Evolutionary conservation across 2,113 vertebrate genomes (phyloP), one percentile per base, ranked within the genome.

Genomic region (Eubucco bourcierii): DNA sequence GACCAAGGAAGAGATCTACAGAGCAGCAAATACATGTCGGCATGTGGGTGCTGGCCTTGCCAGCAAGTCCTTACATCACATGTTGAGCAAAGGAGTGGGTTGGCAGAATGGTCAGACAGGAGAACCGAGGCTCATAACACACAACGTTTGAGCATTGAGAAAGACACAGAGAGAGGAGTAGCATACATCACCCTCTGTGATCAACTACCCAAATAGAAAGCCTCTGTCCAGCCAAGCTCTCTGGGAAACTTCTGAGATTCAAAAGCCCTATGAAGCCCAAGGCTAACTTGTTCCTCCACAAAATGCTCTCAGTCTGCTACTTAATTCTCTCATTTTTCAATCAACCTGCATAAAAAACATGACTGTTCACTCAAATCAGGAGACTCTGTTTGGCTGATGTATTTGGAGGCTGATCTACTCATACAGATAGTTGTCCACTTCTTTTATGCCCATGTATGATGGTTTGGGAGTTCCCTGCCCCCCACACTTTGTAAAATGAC

Each of bases 31-130:
- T 50, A 19, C 29, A 50, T 67, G 59, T 52, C 20, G 6, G 12
- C 13, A 37, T 0, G 0, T 33, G 4, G 10, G 7, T 1, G 1
- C 33, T 63, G 64, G 15, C 9, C 9, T 66, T 58, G 17, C 24
- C 14, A 52, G 7, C 41, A 25, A 24, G 5, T 23, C 24, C 87
- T 15, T 29, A 21, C 9, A 27, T 5, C 1, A 2, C 23, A 64
- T 46, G 19, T 6, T 39, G 27, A 24, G 21, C 55, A 65, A 10
- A 63, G 8, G 3, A 76, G 18, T 47, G 59, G 24, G 24, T 27
- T 60, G 34, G 18, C 29, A 84, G 59, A 18, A 47, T 2, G 19
- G 18, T 2, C 53, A 1, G 24, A 28, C 20, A 52, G 47, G 15
- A 74, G 29, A 74, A 34, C 12, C 0, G 2, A 6, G 27, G 8